Percentiles rank a stretch among this genome's conserved stretches.
These are phyloP conservation scores for Pogonognathellus flavescens DNA, from an alignment of 1,140 invertebrate species.

Conservation along the genomic window DNA sequence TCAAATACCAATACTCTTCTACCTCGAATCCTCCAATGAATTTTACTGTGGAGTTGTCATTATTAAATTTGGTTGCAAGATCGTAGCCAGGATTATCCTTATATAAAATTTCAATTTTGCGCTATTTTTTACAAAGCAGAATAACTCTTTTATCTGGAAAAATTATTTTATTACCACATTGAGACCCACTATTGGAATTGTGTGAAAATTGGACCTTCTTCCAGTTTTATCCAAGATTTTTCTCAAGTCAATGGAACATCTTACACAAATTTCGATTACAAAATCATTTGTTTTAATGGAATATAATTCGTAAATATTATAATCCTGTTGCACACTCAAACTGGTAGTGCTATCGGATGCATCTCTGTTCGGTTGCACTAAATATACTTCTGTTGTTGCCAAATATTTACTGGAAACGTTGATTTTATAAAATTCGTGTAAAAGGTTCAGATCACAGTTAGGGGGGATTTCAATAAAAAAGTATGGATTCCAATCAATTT, in stretches of 20 bases:
- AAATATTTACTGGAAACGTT: background rate
- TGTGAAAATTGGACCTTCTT: background rate
- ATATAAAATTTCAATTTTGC: too few relatives aligned
- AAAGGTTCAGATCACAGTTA: background rate
- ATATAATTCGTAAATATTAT: background rate
- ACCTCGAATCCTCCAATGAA: slow-evolving; percentile 61
- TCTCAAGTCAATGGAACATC: background rate
- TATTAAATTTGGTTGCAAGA: slow-evolving; percentile 9
- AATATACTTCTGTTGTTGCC: background rate
- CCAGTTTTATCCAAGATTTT: background rate
- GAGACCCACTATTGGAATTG: background rate
- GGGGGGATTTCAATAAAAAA: background rate
- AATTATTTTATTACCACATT: background rate
- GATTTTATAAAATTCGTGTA: background rate
- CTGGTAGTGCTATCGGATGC: background rate
- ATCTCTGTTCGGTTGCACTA: background rate
- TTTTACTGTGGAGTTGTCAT: slow-evolving; percentile 1
- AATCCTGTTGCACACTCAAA: background rate
- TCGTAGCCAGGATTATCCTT: slow-evolving; percentile 39
- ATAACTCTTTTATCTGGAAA: too few relatives aligned
- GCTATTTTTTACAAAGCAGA: too few relatives aligned
- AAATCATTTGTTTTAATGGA: background rate
- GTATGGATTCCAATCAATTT: background rate
- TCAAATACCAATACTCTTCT: slow-evolving; percentile 45
- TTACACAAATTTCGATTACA: background rate